Conservation (phyloP, 2,888 invertebrate species). For the Amorpha juglandis region DNA sequence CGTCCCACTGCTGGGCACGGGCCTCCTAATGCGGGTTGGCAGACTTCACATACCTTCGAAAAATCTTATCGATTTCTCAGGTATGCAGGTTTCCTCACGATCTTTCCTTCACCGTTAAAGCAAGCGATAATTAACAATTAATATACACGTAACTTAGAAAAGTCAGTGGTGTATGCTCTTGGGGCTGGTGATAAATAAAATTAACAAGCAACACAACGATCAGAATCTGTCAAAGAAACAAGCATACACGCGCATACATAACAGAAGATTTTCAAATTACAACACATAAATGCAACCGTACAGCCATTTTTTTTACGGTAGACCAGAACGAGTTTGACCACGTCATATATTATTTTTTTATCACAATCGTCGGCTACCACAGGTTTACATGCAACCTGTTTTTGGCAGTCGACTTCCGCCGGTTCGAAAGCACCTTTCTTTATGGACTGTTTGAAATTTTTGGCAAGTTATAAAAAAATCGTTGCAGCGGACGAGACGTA, state of each 20-base stretch:
- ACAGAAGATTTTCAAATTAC: neutral
- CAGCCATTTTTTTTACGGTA: conserved; percentile 16
- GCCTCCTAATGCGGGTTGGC: no score
- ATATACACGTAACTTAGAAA: no score
- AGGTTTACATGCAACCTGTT: conserved; percentile 11
- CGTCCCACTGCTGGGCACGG: no score
- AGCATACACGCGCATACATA: neutral
- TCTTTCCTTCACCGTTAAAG: no score
- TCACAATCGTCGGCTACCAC: neutral
- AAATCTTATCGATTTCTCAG: no score
- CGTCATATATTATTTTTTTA: neutral
- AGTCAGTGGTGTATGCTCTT: no score
- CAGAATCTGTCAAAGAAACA: neutral
- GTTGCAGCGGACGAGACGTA: neutral
- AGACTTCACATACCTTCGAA: no score
- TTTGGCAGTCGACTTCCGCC: conserved; percentile 17
- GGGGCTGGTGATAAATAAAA: no score
- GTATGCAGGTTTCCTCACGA: no score
- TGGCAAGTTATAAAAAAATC: conserved; percentile 19
- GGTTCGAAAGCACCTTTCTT: conserved; percentile 23
- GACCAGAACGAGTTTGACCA: conserved; percentile 20
- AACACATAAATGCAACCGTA: neutral
- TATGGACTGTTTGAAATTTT: neutral
- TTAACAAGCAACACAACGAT: neutral
- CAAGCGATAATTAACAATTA: no score